Evolutionary conservation across 1,140 invertebrate genomes (phyloP), one percentile per base, ranked within the genome.

Genomic region (Proctacanthus coquilletti): DNA sequence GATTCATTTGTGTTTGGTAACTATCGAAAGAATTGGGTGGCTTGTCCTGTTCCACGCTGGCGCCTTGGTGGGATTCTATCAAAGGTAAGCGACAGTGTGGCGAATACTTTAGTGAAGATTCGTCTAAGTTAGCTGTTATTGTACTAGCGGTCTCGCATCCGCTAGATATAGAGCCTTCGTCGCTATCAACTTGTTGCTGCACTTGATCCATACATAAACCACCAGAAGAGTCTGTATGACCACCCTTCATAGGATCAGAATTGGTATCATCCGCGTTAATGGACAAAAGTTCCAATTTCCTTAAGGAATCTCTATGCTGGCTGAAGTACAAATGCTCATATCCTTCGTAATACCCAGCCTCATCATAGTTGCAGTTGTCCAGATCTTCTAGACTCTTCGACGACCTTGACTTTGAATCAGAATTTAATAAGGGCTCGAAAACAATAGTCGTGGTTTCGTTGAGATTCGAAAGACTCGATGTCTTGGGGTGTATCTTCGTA

Each of bases 101-200:
- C n/a, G n/a, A 30, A 25, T 41, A 46, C 19, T 42, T 36, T 3
- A 46, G 21, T n/a, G 45, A 46, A 1, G 40, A 11, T 25, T 46
- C 45, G 40, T 46, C 45, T 34, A 38, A 36, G 40, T 46, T 46
- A 5, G 61, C 69, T 20, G 67, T 68, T n/a, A 70, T 74, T 2
- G 77, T 80, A 52, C 77, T 80, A n/a, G 77, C 74, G 4, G 77
- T 80, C 53, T 82, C 78, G 55, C 77, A 82, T 32, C 78, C 79
- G 41, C 75, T 80, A 35, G 79, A 81, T 49, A 81, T 75, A n/a
- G 71, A 74, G 36, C 78, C 78, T 50, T 80, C 77, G 56, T 82
- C 78, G 51, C 71, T 72, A 42, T 75, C 72, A 57, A 68, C 55
- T 57, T 54, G 68, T 61, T n/a, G n/a, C n/a, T n/a, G n/a, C n/a